Base-by-base conservation (phyloP, 2,797 vertebrate species). In the Vultur gryphus region DNA sequence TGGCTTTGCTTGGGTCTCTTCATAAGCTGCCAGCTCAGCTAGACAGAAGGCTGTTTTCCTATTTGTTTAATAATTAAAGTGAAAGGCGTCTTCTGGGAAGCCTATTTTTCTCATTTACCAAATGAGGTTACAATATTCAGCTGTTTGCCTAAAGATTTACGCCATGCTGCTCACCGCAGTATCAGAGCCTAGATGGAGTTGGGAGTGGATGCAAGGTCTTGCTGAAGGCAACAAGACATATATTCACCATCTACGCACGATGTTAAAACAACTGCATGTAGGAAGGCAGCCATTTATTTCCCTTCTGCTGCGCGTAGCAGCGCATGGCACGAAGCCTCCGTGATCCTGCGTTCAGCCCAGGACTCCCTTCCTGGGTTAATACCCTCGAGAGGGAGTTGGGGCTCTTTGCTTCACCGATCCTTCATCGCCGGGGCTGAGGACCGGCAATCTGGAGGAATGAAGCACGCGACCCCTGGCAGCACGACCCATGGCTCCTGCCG, bases 11-110 rank as follows among this genome's bases (percentile, higher is more conserved):
- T 57, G 84, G 77, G 70, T 81, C 69, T 52, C 54, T 37, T 76
- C 72, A 31, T 33, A 71, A 88, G 80, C 69, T 81, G 64, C 76
- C 86, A 86, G 76, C 80, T 78, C 88, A 89, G 85, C 49, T 79
- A 86, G 72, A 67, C 88, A 88, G 80, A 78, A 84, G 44, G 80
- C 33, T 92, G 70, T 24, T 87, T 57, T 85, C 73, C 69, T 69
- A 33, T 49, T 84, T 75, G 57, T 79, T 90, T 58, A 78, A 78
- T 75, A 37, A 86, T 80, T 57, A 46, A 93, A 90, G 46, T 29
- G 44, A 66, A 96, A 84, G 25, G n/a, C 55, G 18, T 62, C 55
- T 88, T 93, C 93, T 48, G 67, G 64, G 48, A 86, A 90, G 51
- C 23, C 31, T 51, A 3, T 84, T 88, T 88, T 35, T 58, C 57